Evolutionary conservation across 2,797 vertebrate genomes (phyloP), one percentile per base, ranked within the genome.

Genomic region (Nannoperca obscura): DNA sequence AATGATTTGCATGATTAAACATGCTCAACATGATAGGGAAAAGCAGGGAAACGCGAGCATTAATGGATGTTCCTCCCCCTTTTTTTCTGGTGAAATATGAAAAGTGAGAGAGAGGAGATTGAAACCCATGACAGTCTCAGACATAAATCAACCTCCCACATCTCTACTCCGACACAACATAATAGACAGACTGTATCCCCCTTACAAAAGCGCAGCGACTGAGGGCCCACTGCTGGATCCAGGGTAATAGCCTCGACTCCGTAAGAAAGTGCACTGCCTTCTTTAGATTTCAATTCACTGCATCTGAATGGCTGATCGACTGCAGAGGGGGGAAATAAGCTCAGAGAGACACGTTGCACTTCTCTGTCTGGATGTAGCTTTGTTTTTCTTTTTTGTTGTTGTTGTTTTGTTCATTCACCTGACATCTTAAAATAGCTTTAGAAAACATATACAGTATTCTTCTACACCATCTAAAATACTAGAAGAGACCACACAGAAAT

Each of bases 141-240:
- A 78, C 82, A 85, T 86, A 91, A 93, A 89, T 88, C 82, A 90
- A 85, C 87, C 89, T 91, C 74, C 71, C 74, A 83, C 81, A 88
- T 89, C 67, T 88, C 78, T 59, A 74, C 82, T 68, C 71, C 79
- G 70, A 81, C 73, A 71, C 81, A 68, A 81, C 76, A 87, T 88
- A 90, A 92, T 85, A 76, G 90, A 90, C 84, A 83, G 88, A 70
- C 83, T 78, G 85, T 83, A 70, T 86, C 78, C 83, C 71, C 42
- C 53, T 71, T 64, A 84, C 77, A 88, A 72, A 85, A 84, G 85
- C 78, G 42, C 76, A 68, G 71, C 17, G 55, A 80, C 83, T 83
- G 74, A 86, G 72, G 87, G 75, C 76, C 71, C 84, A 76, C 73
- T 65, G 91, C 86, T 75, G 84, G 76, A 82, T 85, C 81, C 61